phyloP scores from a whole-genome alignment of 2,113 vertebrate species.

The Nycticebus coucang region DNA sequence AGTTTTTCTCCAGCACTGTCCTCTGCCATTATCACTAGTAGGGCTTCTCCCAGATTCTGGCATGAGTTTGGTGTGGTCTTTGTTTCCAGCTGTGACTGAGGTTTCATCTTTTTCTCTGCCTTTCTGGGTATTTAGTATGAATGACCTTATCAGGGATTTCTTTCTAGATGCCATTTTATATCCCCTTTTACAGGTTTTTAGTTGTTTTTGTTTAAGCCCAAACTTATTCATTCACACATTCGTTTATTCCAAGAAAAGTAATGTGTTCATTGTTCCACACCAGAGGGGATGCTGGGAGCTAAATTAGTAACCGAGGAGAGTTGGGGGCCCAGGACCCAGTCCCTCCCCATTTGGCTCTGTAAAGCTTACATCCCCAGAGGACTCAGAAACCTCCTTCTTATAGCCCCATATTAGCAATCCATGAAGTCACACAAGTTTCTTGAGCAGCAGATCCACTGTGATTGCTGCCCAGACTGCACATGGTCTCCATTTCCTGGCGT shows the following conservation, averaged over 20 bases:
- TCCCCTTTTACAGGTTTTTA: neutral
- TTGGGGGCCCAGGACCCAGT: neutral
- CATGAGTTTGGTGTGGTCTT: neutral
- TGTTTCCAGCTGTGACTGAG: neutral
- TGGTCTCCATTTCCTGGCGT: neutral
- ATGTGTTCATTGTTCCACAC: neutral
- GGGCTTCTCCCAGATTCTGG: neutral
- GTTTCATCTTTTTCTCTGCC: neutral
- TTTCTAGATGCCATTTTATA: neutral
- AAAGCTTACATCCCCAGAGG: neutral
- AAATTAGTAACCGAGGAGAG: neutral
- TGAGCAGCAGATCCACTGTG: neutral
- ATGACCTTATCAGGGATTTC: neutral
- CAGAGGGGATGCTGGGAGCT: neutral
- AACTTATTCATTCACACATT: neutral
- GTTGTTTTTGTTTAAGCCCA: neutral
- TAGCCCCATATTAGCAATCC: neutral
- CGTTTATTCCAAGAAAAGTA: neutral
- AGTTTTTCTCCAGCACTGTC: neutral
- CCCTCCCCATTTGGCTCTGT: neutral
- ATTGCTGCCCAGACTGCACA: too few species aligned
- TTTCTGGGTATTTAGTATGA: neutral
- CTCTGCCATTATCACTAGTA: accelerated
- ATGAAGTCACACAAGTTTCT: too few species aligned
- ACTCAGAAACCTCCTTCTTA: neutral